Conservation (phyloP, 1,140 invertebrate genomes). For the Druon quercuslanigerum region DNA sequence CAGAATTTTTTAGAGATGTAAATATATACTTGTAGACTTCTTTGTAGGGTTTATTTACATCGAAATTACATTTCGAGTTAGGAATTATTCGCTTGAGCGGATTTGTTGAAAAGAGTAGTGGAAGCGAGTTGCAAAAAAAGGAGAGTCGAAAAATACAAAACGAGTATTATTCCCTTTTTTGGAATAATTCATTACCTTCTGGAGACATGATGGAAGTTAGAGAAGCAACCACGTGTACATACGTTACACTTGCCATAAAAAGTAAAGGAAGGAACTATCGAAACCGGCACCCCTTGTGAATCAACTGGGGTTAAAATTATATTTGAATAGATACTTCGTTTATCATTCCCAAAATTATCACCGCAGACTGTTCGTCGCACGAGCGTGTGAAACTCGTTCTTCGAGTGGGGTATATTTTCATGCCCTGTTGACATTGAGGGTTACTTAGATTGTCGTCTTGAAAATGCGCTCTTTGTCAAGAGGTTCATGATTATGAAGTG, state of each 20-base stretch:
- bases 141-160: constrained; percentile 10
- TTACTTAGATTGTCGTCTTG: constrained; percentile 19
- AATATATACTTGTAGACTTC: neutral
- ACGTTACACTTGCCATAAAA: constrained; percentile 66
- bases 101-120: neutral
- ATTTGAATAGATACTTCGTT: constrained; percentile 72
- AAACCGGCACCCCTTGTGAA: constrained; percentile 46
- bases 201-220: constrained; percentile 28
- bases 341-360: constrained; percentile 66
- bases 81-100: constrained; percentile 12
- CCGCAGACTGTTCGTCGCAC: constrained; percentile 51
- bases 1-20: neutral
- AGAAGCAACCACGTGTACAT: constrained; percentile 46
- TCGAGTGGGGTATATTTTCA: constrained; percentile 65
- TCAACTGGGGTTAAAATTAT: constrained; percentile 70
- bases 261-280: constrained; percentile 56
- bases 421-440: constrained; percentile 34
- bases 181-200: constrained; percentile 53
- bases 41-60: constrained; percentile 16
- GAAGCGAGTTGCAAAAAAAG: constrained; percentile 6
- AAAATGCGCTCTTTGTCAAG: constrained; percentile 5
- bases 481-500: constrained; percentile 28
- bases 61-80: constrained; percentile 2
- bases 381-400: constrained; percentile 63
- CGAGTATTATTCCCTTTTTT: constrained; percentile 34